Conservation (phyloP, 2,113 vertebrate species). For the Elanus axillaris region DNA sequence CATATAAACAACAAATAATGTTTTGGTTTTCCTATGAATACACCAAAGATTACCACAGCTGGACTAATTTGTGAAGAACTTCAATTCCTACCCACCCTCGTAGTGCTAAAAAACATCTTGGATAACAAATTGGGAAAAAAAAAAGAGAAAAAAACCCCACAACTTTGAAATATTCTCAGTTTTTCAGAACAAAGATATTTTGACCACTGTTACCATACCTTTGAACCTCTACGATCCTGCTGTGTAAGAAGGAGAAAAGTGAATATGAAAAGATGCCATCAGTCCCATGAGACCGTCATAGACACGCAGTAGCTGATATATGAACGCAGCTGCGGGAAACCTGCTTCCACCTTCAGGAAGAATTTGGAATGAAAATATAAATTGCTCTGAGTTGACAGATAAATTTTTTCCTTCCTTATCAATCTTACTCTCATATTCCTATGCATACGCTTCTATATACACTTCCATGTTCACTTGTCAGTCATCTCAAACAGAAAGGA, state of each 20-base stretch:
- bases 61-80: background rate
- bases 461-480: background rate
- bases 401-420: background rate
- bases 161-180: background rate
- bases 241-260: background rate
- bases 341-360: background rate
- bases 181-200: background rate
- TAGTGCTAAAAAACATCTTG: background rate
- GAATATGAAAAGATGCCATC: background rate
- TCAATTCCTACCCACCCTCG: background rate
- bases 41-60: background rate
- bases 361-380: background rate
- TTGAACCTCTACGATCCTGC: background rate
- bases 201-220: background rate
- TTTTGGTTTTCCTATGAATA: background rate
- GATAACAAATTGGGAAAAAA: background rate
- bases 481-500: background rate
- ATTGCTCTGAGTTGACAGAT: background rate
- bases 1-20: background rate
- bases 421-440: background rate
- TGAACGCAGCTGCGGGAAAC: background rate
- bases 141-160: accelerated
- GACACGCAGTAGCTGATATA: background rate
- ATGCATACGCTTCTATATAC: background rate
- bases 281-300: background rate